Percentiles rank a stretch among this genome's conserved stretches.
phyloP scores from a whole-genome alignment of 1,140 invertebrate genomes.

The Sinella curviseta region DNA sequence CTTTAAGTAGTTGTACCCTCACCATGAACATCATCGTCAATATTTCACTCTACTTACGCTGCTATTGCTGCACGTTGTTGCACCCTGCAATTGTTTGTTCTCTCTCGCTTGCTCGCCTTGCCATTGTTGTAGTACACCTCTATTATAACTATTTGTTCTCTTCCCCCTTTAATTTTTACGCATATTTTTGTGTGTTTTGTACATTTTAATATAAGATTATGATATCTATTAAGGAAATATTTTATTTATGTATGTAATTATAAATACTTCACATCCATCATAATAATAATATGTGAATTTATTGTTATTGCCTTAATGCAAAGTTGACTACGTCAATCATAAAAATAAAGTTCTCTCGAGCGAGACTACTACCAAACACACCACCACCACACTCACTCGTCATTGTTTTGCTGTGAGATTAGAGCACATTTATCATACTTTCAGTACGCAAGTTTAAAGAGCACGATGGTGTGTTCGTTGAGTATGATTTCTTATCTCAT shows the following conservation, averaged over 20 bases:
- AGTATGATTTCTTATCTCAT: neutral
- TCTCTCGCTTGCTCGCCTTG: no score
- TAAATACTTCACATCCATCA: slow-evolving; percentile 13
- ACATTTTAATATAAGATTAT: no score
- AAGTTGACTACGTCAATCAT: slow-evolving; percentile 2
- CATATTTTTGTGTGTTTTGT: no score
- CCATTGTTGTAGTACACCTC: no score
- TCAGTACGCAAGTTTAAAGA: neutral
- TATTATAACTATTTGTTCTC: no score
- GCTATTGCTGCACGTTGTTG: no score
- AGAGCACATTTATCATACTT: neutral
- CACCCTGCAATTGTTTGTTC: no score
- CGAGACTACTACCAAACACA: neutral
- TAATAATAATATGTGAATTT: slow-evolving; percentile 18
- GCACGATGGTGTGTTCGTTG: neutral
- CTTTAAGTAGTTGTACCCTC: no score
- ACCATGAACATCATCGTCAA: no score
- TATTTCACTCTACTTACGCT: no score
- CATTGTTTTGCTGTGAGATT: neutral
- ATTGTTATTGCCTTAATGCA: slow-evolving; percentile 5
- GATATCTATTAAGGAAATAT: slow-evolving; percentile 19
- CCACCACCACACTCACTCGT: neutral
- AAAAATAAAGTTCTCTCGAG: slow-evolving; percentile 15
- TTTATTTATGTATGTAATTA: slow-evolving; percentile 22
- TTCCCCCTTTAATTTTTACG: neutral